Conservation (phyloP, 2,797 vertebrate genomes). For the Gymnodraco acuticeps region DNA sequence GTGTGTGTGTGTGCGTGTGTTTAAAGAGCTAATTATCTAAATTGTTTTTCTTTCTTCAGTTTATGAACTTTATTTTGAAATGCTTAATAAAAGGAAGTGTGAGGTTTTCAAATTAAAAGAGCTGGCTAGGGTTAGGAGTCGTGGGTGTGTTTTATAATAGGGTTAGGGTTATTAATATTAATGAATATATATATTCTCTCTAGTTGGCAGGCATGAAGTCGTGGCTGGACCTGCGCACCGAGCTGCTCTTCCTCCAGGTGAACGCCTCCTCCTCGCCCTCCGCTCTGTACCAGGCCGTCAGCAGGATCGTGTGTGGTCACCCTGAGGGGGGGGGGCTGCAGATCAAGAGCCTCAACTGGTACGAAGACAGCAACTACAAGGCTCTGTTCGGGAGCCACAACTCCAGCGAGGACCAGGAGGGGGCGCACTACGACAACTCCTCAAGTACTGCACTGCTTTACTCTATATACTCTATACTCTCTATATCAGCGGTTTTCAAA, state of each 20-base stretch:
- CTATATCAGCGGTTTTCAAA: no score
- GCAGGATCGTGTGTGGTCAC: conserved; percentile 94
- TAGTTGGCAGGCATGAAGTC: conserved; percentile 93
- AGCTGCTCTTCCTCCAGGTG: conserved; percentile 91
- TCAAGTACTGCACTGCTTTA: conserved; percentile 82
- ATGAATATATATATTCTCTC: not conserved
- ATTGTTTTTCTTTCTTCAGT: no score
- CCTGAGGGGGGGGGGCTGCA: conserved; percentile 95
- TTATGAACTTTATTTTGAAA: no score
- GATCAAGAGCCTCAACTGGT: conserved; percentile 99
- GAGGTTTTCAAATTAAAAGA: no score
- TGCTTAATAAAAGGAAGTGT: no score
- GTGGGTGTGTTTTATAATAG: no score
- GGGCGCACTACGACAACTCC: conserved; percentile 91
- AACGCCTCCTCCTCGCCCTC: conserved; percentile 90
- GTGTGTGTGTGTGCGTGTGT: no score
- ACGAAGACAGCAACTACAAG: conserved; percentile 98
- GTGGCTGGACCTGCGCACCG: conserved; percentile 94
- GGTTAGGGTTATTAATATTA: no score
- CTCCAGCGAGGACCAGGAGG: conserved; percentile 88
- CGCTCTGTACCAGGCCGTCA: conserved; percentile 93
- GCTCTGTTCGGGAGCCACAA: conserved; percentile 92
- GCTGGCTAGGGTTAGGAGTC: no score
- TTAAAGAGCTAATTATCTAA: no score
- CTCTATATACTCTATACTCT: no score